Conservation (phyloP, 1,140 invertebrate species). For the Rhizoglyphus robini region DNA sequence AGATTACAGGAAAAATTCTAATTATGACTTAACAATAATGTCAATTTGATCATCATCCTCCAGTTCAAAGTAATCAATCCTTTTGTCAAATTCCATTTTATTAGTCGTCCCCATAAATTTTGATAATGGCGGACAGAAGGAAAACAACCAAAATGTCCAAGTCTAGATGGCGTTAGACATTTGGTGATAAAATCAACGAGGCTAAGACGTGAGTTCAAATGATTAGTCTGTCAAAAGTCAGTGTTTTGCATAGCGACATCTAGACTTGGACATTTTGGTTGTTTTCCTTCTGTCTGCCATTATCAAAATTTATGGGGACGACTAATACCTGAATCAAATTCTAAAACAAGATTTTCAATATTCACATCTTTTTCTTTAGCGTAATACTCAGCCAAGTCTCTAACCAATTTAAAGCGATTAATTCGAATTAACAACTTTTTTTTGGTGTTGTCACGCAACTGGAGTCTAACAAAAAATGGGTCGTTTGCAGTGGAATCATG, state of each 20-base stretch:
- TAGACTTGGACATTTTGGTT: too few species aligned
- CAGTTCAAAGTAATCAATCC: neutral
- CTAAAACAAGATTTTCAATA: neutral
- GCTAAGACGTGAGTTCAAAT: too few species aligned
- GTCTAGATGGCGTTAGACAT: too few species aligned
- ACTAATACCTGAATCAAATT: constrained; percentile 5
- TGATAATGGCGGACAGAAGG: too few species aligned
- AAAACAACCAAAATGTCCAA: too few species aligned
- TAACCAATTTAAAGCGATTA: neutral
- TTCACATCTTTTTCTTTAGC: neutral
- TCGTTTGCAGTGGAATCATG: neutral
- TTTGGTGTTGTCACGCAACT: neutral
- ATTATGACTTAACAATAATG: neutral
- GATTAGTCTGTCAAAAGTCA: too few species aligned
- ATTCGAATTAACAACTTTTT: neutral
- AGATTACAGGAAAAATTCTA: neutral
- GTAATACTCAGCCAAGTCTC: neutral
- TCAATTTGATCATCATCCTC: constrained; percentile 16
- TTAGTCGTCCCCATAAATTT: too few species aligned
- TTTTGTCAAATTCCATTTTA: neutral
- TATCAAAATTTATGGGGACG: too few species aligned
- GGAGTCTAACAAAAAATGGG: neutral
- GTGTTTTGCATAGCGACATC: too few species aligned
- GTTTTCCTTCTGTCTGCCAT: too few species aligned
- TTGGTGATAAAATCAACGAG: too few species aligned